Conservation (phyloP, 2,797 vertebrate species). For the Gephyroberyx darwinii region DNA sequence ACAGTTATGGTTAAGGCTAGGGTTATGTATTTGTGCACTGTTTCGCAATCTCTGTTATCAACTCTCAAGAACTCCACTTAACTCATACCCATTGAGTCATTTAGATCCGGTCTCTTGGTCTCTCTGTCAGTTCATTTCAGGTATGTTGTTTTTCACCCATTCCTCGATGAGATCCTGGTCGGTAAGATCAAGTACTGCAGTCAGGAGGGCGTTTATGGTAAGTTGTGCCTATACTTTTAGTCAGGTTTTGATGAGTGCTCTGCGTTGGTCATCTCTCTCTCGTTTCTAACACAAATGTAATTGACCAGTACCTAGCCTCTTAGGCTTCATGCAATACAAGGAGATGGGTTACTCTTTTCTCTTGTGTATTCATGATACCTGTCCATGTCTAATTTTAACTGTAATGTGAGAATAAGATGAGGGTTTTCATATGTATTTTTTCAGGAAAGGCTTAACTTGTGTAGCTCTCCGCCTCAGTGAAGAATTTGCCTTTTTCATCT, state of each 20-base stretch:
- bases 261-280: too few species aligned
- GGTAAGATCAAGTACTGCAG: slow-evolving; percentile 98
- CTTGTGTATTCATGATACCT: background rate
- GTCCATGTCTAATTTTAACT: background rate
- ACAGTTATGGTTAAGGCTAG: background rate
- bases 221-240: background rate
- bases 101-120: background rate
- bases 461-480: too few species aligned
- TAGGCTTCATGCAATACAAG: background rate
- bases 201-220: slow-evolving; percentile 94
- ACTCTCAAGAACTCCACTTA: background rate
- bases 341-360: background rate
- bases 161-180: slow-evolving; percentile 95
- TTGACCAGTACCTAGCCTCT: background rate
- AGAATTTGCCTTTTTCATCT: too few species aligned
- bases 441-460: too few species aligned
- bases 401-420: background rate
- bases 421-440: too few species aligned
- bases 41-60: background rate
- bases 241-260: too few species aligned
- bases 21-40: background rate
- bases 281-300: too few species aligned
- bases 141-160: slow-evolving; percentile 96
- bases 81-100: background rate
- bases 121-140: slow-evolving; percentile 90